Conservation (phyloP, 2,888 invertebrate genomes). For the Microchrysa polita region DNA sequence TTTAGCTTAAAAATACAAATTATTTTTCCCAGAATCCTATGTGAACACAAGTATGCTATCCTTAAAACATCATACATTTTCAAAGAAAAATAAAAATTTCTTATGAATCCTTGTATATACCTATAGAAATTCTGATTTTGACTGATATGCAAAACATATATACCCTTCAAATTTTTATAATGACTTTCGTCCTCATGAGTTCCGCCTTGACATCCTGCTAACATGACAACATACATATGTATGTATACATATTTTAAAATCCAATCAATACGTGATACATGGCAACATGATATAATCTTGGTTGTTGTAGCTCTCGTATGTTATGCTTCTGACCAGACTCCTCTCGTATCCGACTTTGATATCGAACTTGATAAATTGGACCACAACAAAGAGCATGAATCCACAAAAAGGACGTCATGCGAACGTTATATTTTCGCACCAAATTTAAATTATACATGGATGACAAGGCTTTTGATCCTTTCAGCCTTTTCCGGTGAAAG, state of each 20-base stretch:
- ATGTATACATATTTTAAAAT: not conserved
- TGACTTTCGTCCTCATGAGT: not conserved
- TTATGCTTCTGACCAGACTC: too few relatives aligned
- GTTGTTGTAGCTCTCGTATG: not conserved
- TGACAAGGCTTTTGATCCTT: constrained; percentile 8
- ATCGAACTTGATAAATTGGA: constrained; percentile 8
- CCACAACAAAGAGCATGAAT: constrained; percentile 8
- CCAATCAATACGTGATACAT: constrained; percentile 7
- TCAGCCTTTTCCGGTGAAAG: not conserved
- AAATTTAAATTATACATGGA: constrained; percentile 20
- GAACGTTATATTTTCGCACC: constrained; percentile 12
- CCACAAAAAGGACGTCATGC: constrained; percentile 7
- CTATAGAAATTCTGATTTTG: too few relatives aligned
- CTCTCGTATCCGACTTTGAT: not conserved
- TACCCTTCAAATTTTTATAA: too few relatives aligned
- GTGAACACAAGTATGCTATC: too few relatives aligned
- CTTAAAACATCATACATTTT: too few relatives aligned
- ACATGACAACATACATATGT: not conserved
- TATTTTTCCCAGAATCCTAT: too few relatives aligned
- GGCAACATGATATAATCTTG: not conserved
- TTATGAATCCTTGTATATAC: too few relatives aligned
- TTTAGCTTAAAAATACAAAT: too few relatives aligned
- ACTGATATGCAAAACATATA: too few relatives aligned
- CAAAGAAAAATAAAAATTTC: too few relatives aligned
- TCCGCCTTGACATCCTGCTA: not conserved